Conservation (phyloP, 2,888 invertebrate genomes). For the Folsomia candida region DNA sequence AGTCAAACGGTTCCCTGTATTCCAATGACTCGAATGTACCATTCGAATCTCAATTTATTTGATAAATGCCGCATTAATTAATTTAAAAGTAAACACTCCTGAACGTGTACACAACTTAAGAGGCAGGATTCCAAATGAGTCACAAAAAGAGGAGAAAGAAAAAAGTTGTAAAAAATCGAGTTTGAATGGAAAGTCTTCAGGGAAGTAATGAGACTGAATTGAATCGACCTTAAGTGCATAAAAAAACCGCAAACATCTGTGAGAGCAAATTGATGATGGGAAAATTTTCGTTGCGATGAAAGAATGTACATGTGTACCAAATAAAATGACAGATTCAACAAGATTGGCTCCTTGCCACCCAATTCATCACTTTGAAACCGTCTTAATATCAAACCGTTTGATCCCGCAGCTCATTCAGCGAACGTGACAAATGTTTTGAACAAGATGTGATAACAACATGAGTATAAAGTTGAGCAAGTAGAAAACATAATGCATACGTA, state of each 20-base stretch:
- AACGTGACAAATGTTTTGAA: conserved; percentile 1
- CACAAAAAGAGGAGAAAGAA: not conserved
- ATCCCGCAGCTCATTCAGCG: not conserved
- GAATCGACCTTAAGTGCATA: too few species aligned
- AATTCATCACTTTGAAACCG: not conserved
- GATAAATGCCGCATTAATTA: not conserved
- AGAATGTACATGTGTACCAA: not conserved
- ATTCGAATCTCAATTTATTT: not conserved
- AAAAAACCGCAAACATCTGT: not conserved
- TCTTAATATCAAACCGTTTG: not conserved
- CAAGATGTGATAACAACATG: conserved; percentile 2
- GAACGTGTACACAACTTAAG: not conserved
- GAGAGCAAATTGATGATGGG: not conserved
- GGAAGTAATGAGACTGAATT: not conserved
- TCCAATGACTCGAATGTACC: too few species aligned
- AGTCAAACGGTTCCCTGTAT: not conserved
- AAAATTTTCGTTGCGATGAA: not conserved
- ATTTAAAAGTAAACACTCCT: not conserved
- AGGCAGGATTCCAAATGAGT: not conserved
- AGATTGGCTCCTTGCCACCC: conserved; percentile 2
- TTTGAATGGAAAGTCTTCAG: not conserved
- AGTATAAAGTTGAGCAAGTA: too few species aligned
- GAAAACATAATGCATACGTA: too few species aligned
- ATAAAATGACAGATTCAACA: not conserved
- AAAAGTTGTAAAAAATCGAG: not conserved